Evolutionary conservation across 2,113 vertebrate genomes (phyloP), one percentile per base, ranked within the genome.

Genomic region (Sylvietta virens): DNA sequence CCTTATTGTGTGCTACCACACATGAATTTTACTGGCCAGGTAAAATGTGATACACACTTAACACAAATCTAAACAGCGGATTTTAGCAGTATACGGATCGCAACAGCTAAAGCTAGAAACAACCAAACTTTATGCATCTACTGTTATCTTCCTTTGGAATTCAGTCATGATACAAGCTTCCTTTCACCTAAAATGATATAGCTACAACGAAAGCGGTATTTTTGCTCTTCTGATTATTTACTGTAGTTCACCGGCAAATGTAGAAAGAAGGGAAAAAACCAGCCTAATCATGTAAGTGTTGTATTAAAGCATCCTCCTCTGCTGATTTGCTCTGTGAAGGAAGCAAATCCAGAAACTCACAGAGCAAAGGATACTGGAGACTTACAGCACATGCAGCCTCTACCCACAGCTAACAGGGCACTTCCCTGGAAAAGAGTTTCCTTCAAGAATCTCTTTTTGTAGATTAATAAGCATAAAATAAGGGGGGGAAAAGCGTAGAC

Each of bases 321-420:
- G 57, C 30, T 72, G 44, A 50, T 39, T 13, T 14, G 18, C 12
- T 62, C n/a, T 67, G 23, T 27, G 18, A 89, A 62, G 28, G 81
- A 81, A 79, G 8, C 7, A 60, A 88, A 67, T 2, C 6, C 53
- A 64, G 45, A 57, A 83, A 86, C 6, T 9, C 47, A 39, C 23
- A 71, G 71, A 67, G 39, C 35, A 71, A 51, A 6, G 18, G 45
- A 54, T 39, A 42, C 22, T 11, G 16, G 51, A 85, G 33, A 79
- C 16, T 28, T n/a, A 24, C n/a, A n/a, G n/a, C n/a, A n/a, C 13
- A 21, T 0, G 20, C 22, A 62, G 74, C 22, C 40, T 37, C 35
- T 10, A 18, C 9, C 10, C 60, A 62, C 4, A 58, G 42, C 24
- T 50, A 22, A 30, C 13, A 44, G 21, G 2, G 9, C 0, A 0